Base-by-base conservation (phyloP, 2,797 vertebrate species). In the Myoxocephalus aenaeus region DNA sequence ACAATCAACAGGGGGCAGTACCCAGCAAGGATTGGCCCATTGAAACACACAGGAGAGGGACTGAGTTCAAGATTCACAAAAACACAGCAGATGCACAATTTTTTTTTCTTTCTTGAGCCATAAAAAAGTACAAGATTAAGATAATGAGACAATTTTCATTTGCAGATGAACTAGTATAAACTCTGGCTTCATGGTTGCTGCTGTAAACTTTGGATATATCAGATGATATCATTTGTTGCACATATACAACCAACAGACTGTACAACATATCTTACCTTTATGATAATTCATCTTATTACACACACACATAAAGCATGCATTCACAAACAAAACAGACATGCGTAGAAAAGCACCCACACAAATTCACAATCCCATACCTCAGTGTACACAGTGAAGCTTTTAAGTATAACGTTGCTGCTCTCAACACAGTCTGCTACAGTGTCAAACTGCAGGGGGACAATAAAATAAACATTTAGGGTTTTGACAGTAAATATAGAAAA, bases 341-440 rank as follows among this genome's bases (percentile, higher is more conserved):
- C 65, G 5, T 12, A 66, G 36, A 70, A 20, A 69, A 29, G 25
- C 68, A 71, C 54, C 78, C 84, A 79, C 36, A 81, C 70, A 79
- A 32, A 67, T 56, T 25, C 38, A 85, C 81, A 73, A 77, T 73
- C 88, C 80, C 93, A 36, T 98, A 99, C 98, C 98, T 99, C 98
- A 27, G 94, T 92, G 93, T 94, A 96, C 91, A 94, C 93, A 71
- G 95, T 98, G 95, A 96, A 99, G 91, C 96, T 97, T 95, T 98
- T 99, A 90, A 99, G 96, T 50, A 96, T 98, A 90, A 99, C 95
- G 5, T 89, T 97, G 95, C 95, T 96, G 85, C 96, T 94, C 83
- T 97, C 97, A 27, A 96, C 95, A 8, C 95, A 89, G 87, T 96
- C 96, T 68, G 97, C 95, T 91, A 98, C 95, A 84, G 96, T 96